phyloP scores from a whole-genome alignment of 2,113 vertebrate species.

The Myodes glareolus region DNA sequence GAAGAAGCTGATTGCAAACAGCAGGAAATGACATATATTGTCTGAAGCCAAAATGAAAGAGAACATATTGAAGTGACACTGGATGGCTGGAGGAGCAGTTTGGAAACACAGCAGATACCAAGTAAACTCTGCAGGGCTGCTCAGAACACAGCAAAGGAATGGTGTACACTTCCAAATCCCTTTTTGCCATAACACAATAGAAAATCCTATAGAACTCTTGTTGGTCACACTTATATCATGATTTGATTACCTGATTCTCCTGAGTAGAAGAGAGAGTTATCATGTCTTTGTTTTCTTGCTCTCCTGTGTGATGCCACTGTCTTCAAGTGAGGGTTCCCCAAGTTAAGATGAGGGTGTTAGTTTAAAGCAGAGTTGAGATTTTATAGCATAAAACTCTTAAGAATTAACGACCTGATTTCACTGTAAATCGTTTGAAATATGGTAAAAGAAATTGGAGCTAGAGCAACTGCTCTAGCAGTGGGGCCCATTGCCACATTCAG shows the following conservation, averaged over 20 bases:
- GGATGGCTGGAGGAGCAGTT: background rate
- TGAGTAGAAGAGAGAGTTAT: background rate
- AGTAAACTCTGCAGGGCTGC: background rate
- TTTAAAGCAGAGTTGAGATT: background rate
- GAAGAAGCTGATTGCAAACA: background rate
- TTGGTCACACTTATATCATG: background rate
- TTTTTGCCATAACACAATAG: background rate
- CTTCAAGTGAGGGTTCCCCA: background rate
- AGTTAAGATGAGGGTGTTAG: background rate
- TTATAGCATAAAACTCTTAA: background rate
- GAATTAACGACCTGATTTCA: background rate
- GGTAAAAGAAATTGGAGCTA: background rate
- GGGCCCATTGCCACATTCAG: background rate
- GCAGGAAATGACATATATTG: background rate
- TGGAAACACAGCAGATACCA: constrained; percentile 19
- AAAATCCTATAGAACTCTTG: background rate
- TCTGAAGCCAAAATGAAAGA: background rate
- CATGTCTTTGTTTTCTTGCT: background rate
- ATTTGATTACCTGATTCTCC: background rate
- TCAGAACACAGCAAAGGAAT: background rate
- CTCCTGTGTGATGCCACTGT: background rate
- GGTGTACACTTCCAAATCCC: background rate
- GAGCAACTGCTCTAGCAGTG: background rate
- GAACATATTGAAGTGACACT: background rate
- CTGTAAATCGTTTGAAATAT: background rate